phyloP scores from a whole-genome alignment of 1,140 invertebrate genomes.

The Drosophila lacteicornis region DNA sequence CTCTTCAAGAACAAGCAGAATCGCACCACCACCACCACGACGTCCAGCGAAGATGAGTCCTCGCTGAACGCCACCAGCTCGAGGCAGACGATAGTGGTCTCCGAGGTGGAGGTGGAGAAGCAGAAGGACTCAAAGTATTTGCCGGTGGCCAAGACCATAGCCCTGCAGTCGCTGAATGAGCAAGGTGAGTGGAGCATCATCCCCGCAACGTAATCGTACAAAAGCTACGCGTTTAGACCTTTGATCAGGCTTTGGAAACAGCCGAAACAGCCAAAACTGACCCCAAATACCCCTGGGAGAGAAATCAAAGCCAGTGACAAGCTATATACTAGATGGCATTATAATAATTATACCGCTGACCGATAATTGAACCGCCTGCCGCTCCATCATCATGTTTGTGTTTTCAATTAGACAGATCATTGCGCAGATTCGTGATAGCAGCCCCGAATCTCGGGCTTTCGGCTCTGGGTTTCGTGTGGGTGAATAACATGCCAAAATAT shows the following conservation, averaged over 20 bases:
- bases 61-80: slow-evolving; percentile 5
- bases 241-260: slow-evolving; percentile 25
- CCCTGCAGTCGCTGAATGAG: slow-evolving; percentile 89
- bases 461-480: slow-evolving; percentile 49
- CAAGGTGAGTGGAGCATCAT: slow-evolving; percentile 85
- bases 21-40: slow-evolving; percentile 29
- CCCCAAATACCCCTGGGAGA: slow-evolving; percentile 45
- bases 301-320: slow-evolving; percentile 56
- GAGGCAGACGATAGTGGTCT: slow-evolving; percentile 90
- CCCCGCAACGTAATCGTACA: slow-evolving; percentile 13
- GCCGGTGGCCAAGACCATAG: slow-evolving; percentile 90
- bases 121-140: slow-evolving; percentile 90
- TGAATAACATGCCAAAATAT: slow-evolving; percentile 64
- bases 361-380: slow-evolving; percentile 60
- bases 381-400: slow-evolving; percentile 39
- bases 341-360: slow-evolving; percentile 34
- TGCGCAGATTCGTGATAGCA: slow-evolving; percentile 53
- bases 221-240: slow-evolving; percentile 35
- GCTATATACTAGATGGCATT: slow-evolving; percentile 42
- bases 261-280: slow-evolving; percentile 24
- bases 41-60: slow-evolving; percentile 84
- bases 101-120: slow-evolving; percentile 92
- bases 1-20: slow-evolving; percentile 89
- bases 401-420: slow-evolving; percentile 59
- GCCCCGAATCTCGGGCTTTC: neutral